Evolutionary conservation across 2,888 invertebrate genomes (phyloP).

Genomic region (Nezara viridula): DNA sequence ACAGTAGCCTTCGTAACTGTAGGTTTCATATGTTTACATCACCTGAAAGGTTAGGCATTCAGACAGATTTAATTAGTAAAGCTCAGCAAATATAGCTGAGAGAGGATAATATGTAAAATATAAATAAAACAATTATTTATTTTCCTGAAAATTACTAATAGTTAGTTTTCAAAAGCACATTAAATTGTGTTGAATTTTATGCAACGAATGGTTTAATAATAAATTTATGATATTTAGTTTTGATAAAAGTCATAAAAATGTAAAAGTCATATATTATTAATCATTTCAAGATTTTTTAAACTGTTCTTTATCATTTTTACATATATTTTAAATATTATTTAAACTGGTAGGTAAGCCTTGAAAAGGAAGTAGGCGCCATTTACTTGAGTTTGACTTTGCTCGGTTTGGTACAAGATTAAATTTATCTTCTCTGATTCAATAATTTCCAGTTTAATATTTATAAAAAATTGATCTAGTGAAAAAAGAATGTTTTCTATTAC

Average conservation of each 20-base stretch:
- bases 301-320: background rate
- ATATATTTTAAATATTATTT: background rate
- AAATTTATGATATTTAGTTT: background rate
- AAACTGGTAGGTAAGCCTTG: background rate
- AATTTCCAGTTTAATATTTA: too few species aligned
- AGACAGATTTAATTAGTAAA: background rate
- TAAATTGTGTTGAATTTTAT: background rate
- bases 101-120: background rate
- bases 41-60: background rate
- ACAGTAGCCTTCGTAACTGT: background rate
- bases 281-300: background rate
- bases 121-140: background rate
- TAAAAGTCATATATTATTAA: too few species aligned
- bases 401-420: background rate
- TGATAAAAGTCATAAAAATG: background rate
- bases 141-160: background rate
- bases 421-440: too few species aligned
- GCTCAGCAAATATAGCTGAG: background rate
- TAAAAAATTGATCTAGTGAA: too few species aligned
- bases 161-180: background rate
- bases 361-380: background rate
- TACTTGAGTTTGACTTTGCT: background rate
- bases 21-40: background rate
- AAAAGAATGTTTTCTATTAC: too few species aligned
- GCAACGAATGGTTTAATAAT: background rate